These are phyloP conservation scores for Cyrtodaria siliqua DNA, from an alignment of 2,888 invertebrate genomes.

Conservation along the genomic window DNA sequence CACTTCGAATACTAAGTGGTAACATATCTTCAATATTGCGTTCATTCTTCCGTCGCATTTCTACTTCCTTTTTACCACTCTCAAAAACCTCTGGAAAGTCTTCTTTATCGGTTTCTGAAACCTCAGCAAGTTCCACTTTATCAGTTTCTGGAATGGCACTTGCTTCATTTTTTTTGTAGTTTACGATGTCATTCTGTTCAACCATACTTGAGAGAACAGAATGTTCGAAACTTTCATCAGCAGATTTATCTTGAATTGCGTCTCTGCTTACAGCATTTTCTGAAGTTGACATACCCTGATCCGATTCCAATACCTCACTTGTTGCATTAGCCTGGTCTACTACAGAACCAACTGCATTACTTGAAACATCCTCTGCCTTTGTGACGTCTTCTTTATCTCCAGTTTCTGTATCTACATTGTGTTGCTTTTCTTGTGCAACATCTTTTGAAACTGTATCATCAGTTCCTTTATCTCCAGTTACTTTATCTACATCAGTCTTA, in stretches of 20 bases:
- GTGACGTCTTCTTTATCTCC: background rate
- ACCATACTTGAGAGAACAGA: background rate
- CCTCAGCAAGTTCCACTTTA: too few species aligned
- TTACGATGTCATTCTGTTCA: slow-evolving; percentile 8
- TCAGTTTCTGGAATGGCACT: background rate
- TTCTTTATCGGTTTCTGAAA: background rate
- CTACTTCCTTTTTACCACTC: slow-evolving; percentile 10
- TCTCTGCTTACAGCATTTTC: too few species aligned
- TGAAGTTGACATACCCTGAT: too few species aligned
- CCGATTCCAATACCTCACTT: background rate
- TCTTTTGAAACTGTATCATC: background rate
- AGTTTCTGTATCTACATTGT: too few species aligned
- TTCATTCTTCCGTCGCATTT: slow-evolving; percentile 22
- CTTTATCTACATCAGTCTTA: background rate
- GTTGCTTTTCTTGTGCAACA: background rate
- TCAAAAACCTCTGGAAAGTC: background rate
- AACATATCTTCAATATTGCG: slow-evolving; percentile 14
- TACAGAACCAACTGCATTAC: background rate
- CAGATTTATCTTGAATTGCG: background rate
- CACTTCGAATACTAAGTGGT: slow-evolving; percentile 45
- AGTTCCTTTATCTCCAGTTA: background rate
- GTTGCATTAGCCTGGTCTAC: background rate
- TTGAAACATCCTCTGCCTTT: background rate
- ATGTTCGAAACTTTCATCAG: slow-evolving; percentile 1
- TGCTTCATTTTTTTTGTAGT: background rate